Evolutionary conservation across 1,140 invertebrate species (phyloP).

Genomic region (Nasonia longicornis): DNA sequence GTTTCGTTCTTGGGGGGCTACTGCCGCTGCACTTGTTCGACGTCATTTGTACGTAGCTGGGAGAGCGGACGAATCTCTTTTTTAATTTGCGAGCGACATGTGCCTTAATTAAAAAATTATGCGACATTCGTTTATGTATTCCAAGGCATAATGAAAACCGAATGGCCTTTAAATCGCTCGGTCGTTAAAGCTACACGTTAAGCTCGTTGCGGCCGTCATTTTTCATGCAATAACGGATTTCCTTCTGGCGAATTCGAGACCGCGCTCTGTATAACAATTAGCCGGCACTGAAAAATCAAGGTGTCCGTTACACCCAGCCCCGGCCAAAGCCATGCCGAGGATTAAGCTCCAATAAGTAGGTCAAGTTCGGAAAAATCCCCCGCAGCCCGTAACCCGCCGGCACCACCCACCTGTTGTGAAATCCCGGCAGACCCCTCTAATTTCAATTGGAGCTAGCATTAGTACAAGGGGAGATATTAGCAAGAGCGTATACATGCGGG

Average conservation of each 20-base stretch:
- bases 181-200: neutral
- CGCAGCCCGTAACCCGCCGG: too few species aligned
- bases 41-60: too few species aligned
- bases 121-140: neutral
- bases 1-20: neutral
- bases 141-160: neutral
- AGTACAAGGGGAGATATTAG: neutral
- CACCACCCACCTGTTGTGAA: conserved; percentile 26
- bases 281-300: neutral
- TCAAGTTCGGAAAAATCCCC: neutral
- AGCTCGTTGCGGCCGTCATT: neutral
- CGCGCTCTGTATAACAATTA: neutral
- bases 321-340: too few species aligned
- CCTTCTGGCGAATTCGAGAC: too few species aligned
- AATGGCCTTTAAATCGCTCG: neutral
- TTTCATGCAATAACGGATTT: neutral
- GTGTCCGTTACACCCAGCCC: neutral
- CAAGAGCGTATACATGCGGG: neutral
- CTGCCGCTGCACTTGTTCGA: neutral
- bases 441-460: neutral
- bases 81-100: neutral
- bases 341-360: too few species aligned
- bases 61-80: too few species aligned
- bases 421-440: neutral
- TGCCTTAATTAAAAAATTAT: neutral